Evolutionary conservation across 2,888 invertebrate genomes (phyloP).

Genomic region (Ernsta delagoae): DNA sequence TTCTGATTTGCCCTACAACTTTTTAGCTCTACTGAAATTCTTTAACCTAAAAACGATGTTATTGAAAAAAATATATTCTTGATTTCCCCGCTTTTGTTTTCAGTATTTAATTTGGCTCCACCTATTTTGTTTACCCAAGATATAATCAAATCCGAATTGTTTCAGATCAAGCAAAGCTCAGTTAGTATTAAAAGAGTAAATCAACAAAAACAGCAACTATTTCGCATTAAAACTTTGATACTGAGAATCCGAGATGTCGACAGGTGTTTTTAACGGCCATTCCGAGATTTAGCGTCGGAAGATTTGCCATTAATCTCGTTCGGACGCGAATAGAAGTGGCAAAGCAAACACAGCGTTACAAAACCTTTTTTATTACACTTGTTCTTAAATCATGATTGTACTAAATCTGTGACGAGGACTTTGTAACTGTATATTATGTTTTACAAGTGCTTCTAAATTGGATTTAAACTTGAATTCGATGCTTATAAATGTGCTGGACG

Average conservation of each 20-base stretch:
- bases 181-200: not conserved
- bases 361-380: slow-evolving; percentile 49
- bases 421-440: not conserved
- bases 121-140: not conserved
- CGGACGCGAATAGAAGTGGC: slow-evolving; percentile 69
- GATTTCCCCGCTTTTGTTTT: too few species aligned
- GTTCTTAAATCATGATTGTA: slow-evolving; percentile 42
- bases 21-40: too few species aligned
- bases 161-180: not conserved
- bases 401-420: slow-evolving; percentile 1
- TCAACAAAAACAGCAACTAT: slow-evolving; percentile 54
- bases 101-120: not conserved
- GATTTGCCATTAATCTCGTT: slow-evolving; percentile 81
- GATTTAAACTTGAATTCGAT: too few species aligned
- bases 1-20: too few species aligned
- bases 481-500: too few species aligned
- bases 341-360: slow-evolving; percentile 68
- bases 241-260: slow-evolving; percentile 68
- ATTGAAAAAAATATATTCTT: too few species aligned
- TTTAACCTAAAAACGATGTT: too few species aligned
- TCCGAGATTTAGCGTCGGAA: slow-evolving; percentile 74
- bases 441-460: not conserved
- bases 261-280: slow-evolving; percentile 82
- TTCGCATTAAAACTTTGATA: slow-evolving; percentile 69
- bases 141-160: not conserved